phyloP scores from a whole-genome alignment of 1,140 invertebrate species.

The Lepidostoma basale region DNA sequence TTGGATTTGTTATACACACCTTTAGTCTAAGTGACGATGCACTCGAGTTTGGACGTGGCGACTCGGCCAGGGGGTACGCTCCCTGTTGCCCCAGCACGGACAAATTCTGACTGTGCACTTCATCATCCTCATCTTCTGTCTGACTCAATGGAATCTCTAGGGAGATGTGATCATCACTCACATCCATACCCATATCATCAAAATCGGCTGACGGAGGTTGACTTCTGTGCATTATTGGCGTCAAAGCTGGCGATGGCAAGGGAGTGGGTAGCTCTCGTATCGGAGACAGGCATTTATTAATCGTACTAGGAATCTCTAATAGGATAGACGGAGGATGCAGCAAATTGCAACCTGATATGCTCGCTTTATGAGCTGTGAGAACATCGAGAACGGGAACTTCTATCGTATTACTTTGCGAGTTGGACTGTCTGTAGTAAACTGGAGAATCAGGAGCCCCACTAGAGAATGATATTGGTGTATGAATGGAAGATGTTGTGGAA shows the following conservation, averaged over 20 bases:
- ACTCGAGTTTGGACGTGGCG: conserved; percentile 37
- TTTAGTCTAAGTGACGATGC: conserved; percentile 53
- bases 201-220: conserved; percentile 49
- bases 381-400: conserved; percentile 72
- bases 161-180: conserved; percentile 53
- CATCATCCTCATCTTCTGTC: conserved; percentile 44
- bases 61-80: conserved; percentile 4
- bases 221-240: conserved; percentile 64
- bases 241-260: conserved; percentile 69
- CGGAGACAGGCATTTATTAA: conserved; percentile 74
- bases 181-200: conserved; percentile 55
- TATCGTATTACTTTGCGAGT: conserved; percentile 58
- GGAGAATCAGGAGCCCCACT: conserved; percentile 65
- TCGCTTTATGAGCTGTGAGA: conserved; percentile 65
- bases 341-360: conserved; percentile 60
- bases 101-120: conserved; percentile 41
- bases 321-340: conserved; percentile 72
- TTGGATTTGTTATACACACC: too few relatives aligned
- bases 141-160: conserved; percentile 50
- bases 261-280: conserved; percentile 76
- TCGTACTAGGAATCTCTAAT: conserved; percentile 72
- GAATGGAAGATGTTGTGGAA: conserved; percentile 65
- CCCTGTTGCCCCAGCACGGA: conserved; percentile 23
- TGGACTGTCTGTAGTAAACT: conserved; percentile 50
- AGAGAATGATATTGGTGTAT: conserved; percentile 63